Evolutionary conservation across 92 coral and sea anemone species (phyloP), one percentile per base, ranked within the genome.

Genomic region (Meandrina meandrites): DNA sequence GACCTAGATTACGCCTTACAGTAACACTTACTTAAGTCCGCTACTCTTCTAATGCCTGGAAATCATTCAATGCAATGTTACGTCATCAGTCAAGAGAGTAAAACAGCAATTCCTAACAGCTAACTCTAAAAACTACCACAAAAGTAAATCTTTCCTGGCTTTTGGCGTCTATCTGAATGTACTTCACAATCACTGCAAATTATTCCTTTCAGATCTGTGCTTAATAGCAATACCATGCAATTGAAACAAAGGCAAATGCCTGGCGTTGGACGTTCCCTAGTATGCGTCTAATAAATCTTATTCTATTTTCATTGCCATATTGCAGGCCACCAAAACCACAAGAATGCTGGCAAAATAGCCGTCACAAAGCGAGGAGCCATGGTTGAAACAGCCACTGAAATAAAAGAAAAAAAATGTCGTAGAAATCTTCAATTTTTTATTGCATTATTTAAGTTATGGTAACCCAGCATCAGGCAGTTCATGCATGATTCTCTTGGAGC

Each of bases 311-410:
- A 51, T n/a, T 18, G 18, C 57, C 21, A 19, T 37, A 72, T 68
- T 31, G 45, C 11, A 28, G 71, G 47, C 87, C 87, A 73, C 87
- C 79, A 83, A 73, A n/a, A 54, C 87, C 70, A 72, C 56, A 83
- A 15, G 54, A 83, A 72, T 37, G 71, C 79, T 54, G 54, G 87
- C 70, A 83, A 72, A 37, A 54, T 53, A 31, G 79, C 16, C 22
- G 79, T 56, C 87, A 83, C 13, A 78, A 34, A 74, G 42, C 36
- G 37, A 32, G 87, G 27, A 36, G 27, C 76, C 27, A 13, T 40
- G 8, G 85, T 81, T 48, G 84, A 7, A 42, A 34, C 10, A 8
- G 79, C 50, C 69, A 31, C 86, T 81, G 27, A 47, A 72, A 71
- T 24, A 18, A 21, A 30, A 82, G 45, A 10, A 34, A 45, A 66